These are phyloP conservation scores for Prochilodus magdalenae DNA, from an alignment of 2,113 vertebrate species.

Conservation along the genomic window DNA sequence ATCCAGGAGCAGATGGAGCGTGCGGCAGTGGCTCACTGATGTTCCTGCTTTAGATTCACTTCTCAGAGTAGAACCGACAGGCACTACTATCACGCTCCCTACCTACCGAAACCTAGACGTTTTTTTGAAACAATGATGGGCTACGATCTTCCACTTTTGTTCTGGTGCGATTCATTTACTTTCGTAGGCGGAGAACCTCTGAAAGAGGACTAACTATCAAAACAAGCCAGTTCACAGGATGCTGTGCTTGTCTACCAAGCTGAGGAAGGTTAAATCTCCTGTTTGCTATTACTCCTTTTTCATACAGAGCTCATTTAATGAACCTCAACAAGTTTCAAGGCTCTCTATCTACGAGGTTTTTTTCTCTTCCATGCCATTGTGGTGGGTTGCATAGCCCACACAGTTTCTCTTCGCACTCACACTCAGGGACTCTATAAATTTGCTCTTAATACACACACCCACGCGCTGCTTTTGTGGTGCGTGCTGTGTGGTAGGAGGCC, in stretches of 20 bases:
- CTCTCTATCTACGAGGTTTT: not conserved
- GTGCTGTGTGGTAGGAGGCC: conserved; percentile 57
- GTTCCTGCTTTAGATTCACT: conserved; percentile 52
- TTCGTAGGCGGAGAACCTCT: not conserved
- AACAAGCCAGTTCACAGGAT: not conserved
- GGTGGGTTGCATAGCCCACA: conserved; percentile 41
- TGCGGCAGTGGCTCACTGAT: conserved; percentile 68
- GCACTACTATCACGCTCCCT: conserved; percentile 57
- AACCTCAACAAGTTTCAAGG: conserved; percentile 22
- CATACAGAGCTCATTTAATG: not conserved
- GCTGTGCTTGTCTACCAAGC: not conserved
- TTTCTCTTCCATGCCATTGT: conserved; percentile 21
- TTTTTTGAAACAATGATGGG: conserved; percentile 37
- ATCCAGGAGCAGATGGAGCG: conserved; percentile 67
- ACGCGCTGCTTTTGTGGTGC: conserved; percentile 53
- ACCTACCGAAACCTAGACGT: conserved; percentile 62
- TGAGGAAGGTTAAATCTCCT: conserved; percentile 13
- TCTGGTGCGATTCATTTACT: not conserved
- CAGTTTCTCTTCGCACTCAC: conserved; percentile 31
- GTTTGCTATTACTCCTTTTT: not conserved
- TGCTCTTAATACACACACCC: conserved; percentile 52
- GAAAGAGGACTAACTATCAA: conserved; percentile 1
- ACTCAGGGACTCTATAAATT: conserved; percentile 48
- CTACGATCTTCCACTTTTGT: not conserved
- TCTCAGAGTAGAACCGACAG: conserved; percentile 61